Conservation (phyloP, 92 coral and sea anemone genomes). For the Heliopora coerulea region DNA sequence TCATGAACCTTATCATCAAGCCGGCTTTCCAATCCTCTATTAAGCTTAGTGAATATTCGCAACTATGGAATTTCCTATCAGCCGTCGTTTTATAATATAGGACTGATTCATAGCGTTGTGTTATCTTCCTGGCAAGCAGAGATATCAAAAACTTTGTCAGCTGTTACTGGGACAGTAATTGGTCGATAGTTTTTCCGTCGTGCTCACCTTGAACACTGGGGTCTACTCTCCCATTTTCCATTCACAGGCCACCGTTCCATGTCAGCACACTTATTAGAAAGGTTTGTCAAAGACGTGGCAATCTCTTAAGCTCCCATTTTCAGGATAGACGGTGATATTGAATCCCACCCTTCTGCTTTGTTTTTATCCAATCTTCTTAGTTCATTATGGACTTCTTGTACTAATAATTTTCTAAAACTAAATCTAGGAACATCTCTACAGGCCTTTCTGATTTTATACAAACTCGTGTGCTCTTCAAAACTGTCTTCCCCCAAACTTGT, state of each 20-base stretch:
- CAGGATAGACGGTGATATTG: constrained; percentile 25
- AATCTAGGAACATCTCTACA: constrained; percentile 2
- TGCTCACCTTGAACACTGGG: constrained; percentile 44
- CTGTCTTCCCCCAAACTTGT: constrained; percentile 2
- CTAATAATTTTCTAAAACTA: constrained; percentile 15
- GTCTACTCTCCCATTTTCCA: constrained; percentile 35
- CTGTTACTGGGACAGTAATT: constrained; percentile 35
- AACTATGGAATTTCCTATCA: constrained; percentile 53
- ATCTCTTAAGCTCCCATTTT: constrained; percentile 24
- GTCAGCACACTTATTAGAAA: constrained; percentile 27
- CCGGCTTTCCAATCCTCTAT: constrained; percentile 48
- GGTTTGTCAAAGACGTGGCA: constrained; percentile 30
- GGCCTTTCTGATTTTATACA: constrained; percentile 17
- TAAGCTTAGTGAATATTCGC: constrained; percentile 50
- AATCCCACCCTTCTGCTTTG: constrained; percentile 17
- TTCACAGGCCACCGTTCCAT: constrained; percentile 24
- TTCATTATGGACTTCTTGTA: constrained; percentile 15
- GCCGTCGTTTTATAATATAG: constrained; percentile 53
- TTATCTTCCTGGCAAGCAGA: constrained; percentile 48
- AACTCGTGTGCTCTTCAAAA: constrained; percentile 19
- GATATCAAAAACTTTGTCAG: constrained; percentile 51
- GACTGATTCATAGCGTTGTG: constrained; percentile 39
- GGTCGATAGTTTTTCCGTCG: constrained; percentile 53
- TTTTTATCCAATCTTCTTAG: constrained; percentile 26
- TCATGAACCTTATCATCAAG: constrained; percentile 45